Percentiles rank a stretch among this genome's conserved stretches.
These are phyloP conservation scores for Helostoma temminkii DNA, from an alignment of 2,797 vertebrate genomes.

Conservation along the genomic window DNA sequence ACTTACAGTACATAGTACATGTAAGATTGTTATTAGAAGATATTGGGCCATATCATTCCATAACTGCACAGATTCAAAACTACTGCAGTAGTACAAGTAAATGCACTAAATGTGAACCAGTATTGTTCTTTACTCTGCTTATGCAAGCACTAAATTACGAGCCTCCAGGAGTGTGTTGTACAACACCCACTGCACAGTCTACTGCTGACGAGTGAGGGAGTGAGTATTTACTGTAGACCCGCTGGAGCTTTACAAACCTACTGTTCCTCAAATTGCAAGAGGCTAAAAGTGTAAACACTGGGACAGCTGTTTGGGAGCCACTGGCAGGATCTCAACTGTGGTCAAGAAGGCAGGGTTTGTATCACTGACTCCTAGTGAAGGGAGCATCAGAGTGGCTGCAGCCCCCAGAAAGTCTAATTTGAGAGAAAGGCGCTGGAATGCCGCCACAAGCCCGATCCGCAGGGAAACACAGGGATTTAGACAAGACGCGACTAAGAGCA, in stretches of 20 bases:
- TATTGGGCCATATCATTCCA: background rate
- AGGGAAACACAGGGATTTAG: conserved; percentile 70
- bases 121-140: conserved; percentile 5
- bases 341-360: conserved; percentile 81
- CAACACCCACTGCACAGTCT: conserved; percentile 15
- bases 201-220: conserved; percentile 29
- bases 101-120: background rate
- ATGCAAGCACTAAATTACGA: conserved; percentile 38
- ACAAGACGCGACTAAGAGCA: conserved; percentile 51
- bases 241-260: conserved; percentile 77
- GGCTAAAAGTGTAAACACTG: conserved; percentile 80
- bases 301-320: conserved; percentile 78
- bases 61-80: background rate
- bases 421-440: conserved; percentile 74
- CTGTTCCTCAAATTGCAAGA: conserved; percentile 75
- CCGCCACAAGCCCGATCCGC: conserved; percentile 64
- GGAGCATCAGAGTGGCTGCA: conserved; percentile 78
- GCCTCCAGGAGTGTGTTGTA: conserved; percentile 55
- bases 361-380: conserved; percentile 78
- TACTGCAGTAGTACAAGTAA: background rate
- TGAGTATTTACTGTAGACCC: conserved; percentile 75
- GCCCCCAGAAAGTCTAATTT: conserved; percentile 78
- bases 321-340: conserved; percentile 70
- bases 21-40: too few species aligned
- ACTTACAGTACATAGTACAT: too few species aligned